Evolutionary conservation across 2,113 vertebrate genomes (phyloP), one percentile per base, ranked within the genome.

Genomic region (Micromys minutus): DNA sequence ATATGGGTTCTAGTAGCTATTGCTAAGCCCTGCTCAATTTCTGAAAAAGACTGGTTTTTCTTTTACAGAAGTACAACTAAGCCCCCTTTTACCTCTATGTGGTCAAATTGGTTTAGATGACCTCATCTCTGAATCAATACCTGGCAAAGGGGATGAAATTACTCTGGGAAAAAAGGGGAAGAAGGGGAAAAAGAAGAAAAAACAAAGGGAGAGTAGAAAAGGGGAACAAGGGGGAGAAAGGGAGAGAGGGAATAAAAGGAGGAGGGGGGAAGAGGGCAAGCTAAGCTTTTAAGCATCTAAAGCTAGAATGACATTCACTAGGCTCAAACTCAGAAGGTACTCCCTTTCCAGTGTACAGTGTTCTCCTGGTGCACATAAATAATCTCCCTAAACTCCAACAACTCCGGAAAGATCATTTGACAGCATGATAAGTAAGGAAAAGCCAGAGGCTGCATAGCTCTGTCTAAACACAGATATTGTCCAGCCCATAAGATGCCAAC

Each of bases 111-210:
- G 47, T 61, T 72, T 34, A 67, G 52, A 75, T 1, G 34, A 86
- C 52, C 52, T 91, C 67, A 65, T 79, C 31, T 92, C 83, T 77
- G 17, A 94, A 79, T 85, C 29, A 61, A 22, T 84, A 86, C 5
- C 57, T 84, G 57, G n/a, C 29, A 79, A 80, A 6, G 39, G 1
- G 8, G 57, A 45, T 72, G 13, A 59, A 77, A 88, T 90, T 61
- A 81, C 50, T 80, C 42, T 47, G 4, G 29, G 45, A 11, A 75
- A 45, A 17, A 26, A 6, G 47, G 67, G 2, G 17, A 67, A 42
- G 22, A n/a, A 21, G 47, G n/a, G 31, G 84, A 45, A 26, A 31
- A 52, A 45, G 36, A 1, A 39, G 3, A n/a, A 81, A 50, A 24
- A n/a, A 72, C 1, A 79, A 5, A 47, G 4, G 34, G 8, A 61